Evolutionary conservation across 92 coral and sea anemone genomes (phyloP).

Genomic region (Bergia puertoricense): DNA sequence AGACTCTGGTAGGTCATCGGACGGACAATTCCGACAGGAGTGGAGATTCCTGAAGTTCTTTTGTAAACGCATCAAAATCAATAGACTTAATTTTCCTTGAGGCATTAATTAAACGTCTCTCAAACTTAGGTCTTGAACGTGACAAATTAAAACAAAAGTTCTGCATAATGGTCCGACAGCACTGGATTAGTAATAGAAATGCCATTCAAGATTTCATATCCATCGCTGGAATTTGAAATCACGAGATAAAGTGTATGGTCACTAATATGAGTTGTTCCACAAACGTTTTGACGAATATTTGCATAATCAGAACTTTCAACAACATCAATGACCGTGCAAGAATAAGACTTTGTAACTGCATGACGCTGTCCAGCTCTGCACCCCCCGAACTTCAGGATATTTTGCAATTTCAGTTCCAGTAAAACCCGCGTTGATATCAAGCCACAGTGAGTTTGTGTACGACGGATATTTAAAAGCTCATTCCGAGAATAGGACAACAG

Average conservation of each 20-base stretch:
- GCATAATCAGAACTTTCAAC: too few relatives aligned
- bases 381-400: neutral
- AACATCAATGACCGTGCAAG: too few relatives aligned
- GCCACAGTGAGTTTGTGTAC: neutral
- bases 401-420: neutral
- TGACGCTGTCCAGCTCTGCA: neutral
- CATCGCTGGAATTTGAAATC: neutral
- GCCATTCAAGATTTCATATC: neutral
- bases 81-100: neutral
- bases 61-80: too few relatives aligned
- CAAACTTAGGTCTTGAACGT: neutral
- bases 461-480: neutral
- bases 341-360: too few relatives aligned
- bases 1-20: neutral
- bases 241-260: neutral
- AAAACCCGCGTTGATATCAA: neutral
- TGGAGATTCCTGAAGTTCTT: too few relatives aligned
- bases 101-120: neutral
- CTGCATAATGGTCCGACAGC: slow-evolving; percentile 1
- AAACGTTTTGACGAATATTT: neutral
- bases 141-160: neutral
- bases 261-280: too few relatives aligned
- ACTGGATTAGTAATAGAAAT: neutral
- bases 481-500: neutral
- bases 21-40: too few relatives aligned